Evolutionary conservation across 1,140 invertebrate species (phyloP).

Genomic region (Brachystomella parvula): DNA sequence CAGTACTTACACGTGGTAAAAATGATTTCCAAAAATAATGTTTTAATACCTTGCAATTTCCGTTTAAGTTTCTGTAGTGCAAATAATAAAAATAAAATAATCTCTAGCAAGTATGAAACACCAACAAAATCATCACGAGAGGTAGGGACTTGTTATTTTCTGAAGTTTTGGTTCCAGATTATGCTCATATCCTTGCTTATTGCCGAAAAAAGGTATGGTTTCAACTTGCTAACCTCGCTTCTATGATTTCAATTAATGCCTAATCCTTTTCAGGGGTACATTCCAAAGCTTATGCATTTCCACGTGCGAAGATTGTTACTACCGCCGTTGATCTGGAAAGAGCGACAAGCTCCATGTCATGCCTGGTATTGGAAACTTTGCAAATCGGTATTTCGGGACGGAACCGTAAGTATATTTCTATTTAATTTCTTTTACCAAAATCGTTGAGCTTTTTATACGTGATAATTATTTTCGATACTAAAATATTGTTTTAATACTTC

Average conservation of each 20-base stretch:
- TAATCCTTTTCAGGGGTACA: conserved; percentile 69
- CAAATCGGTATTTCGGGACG: conserved; percentile 95
- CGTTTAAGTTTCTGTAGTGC: no score
- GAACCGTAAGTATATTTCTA: conserved; percentile 50
- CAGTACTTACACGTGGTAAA: no score
- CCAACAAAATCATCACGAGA: no score
- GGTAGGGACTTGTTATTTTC: no score
- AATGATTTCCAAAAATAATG: no score
- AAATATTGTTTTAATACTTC: no score
- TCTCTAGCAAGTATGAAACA: no score
- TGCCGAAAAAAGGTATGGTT: conserved; percentile 81
- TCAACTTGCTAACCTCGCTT: no score
- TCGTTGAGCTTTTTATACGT: background rate
- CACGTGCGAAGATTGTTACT: conserved; percentile 75
- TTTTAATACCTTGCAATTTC: no score
- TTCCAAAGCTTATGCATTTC: conserved; percentile 96
- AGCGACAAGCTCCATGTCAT: conserved; percentile 97
- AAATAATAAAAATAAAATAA: no score
- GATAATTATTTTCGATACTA: no score
- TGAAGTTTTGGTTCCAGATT: no score
- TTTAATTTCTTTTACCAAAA: background rate
- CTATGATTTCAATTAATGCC: background rate
- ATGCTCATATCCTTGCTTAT: conserved; percentile 86
- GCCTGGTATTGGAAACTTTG: conserved; percentile 97
- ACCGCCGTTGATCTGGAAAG: conserved; percentile 84